Conservation (phyloP, 2,113 vertebrate genomes). For the Leptodactylus fuscus region DNA sequence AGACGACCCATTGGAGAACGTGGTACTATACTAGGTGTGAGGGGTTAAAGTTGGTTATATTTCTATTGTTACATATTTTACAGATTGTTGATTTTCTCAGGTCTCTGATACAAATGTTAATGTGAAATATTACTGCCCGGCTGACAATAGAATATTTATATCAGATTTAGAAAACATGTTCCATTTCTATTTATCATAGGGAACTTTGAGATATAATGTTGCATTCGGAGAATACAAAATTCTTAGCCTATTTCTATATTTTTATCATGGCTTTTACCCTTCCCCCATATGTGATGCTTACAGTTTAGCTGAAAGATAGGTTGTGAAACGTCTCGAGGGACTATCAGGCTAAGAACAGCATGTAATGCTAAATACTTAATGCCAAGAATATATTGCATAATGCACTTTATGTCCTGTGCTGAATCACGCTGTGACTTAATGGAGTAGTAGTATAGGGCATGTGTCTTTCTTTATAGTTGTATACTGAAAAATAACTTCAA, state of each 20-base stretch:
- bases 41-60: background rate
- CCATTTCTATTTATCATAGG: background rate
- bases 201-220: background rate
- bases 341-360: background rate
- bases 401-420: background rate
- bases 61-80: no score
- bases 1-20: no score
- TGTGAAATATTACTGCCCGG: background rate
- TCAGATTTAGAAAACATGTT: background rate
- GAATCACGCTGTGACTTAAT: no score
- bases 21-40: background rate
- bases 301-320: background rate
- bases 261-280: slow-evolving; percentile 1
- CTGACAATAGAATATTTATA: background rate
- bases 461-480: background rate
- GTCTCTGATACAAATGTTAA: no score
- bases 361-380: background rate
- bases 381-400: background rate
- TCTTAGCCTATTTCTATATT: background rate
- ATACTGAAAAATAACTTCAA: no score
- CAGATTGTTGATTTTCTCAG: no score
- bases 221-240: background rate
- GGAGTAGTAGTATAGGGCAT: background rate
- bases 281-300: background rate
- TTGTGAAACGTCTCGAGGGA: slow-evolving; percentile 37